A percentile compares a stretch with the other conserved stretches of the same genome.
phyloP scores from a whole-genome alignment of 37 sponge, comb jelly and placozoan species.

The Axinella damicornis region DNA sequence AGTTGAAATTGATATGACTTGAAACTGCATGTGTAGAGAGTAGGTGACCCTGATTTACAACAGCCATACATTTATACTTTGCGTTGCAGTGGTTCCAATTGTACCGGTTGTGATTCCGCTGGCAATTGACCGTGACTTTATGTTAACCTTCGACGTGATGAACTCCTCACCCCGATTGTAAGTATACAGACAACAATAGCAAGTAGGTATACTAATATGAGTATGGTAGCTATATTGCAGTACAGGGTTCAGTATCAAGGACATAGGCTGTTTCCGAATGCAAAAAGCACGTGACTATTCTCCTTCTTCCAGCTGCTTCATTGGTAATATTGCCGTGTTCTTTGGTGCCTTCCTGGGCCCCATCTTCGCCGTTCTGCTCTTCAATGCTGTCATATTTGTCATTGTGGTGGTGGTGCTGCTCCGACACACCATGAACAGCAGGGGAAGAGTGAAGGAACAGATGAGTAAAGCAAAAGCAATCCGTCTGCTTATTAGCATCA shows the following conservation, averaged over 20 bases:
- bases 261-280: not conserved
- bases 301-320: conserved; percentile 56
- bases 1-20: conserved; percentile 6
- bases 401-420: conserved; percentile 35
- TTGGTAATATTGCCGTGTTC: conserved; percentile 40
- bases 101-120: conserved; percentile 43
- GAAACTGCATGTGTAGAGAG: not conserved
- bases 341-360: conserved; percentile 63
- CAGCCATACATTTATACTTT: not conserved
- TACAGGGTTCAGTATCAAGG: too few relatives aligned
- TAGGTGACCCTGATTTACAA: not conserved
- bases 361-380: conserved; percentile 29
- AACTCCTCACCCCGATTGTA: too few relatives aligned
- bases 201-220: too few relatives aligned
- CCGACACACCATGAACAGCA: conserved; percentile 26
- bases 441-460: not conserved
- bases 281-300: not conserved
- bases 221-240: too few relatives aligned
- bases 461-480: not conserved
- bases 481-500: not conserved
- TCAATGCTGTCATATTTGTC: conserved; percentile 62
- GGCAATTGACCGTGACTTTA: not conserved
- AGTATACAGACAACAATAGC: too few relatives aligned
- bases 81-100: conserved; percentile 29
- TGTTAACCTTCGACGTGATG: not conserved